Base-by-base conservation (phyloP, 2,797 vertebrate genomes). In the Sebastes kiyomatsui region DNA sequence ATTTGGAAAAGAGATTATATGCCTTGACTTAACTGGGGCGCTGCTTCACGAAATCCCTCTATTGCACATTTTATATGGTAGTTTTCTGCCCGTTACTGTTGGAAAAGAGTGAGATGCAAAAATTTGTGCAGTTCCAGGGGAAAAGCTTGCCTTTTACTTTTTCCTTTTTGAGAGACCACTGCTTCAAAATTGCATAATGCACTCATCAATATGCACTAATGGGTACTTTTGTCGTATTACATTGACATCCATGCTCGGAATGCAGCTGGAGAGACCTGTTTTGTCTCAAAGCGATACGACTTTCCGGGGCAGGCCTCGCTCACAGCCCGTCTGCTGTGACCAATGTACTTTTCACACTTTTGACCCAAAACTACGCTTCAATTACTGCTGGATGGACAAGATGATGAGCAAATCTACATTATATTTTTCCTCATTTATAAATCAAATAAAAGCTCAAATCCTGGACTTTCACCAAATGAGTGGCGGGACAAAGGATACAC, bases 1-100 rank as follows among this genome's bases (percentile, higher is more conserved):
- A 93, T 94, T 94, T 91, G 89, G 89, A 94, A 90, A 93, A 93
- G 94, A 94, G 92, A 93, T 93, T 95, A 94, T 92, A 92, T 88
- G 91, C 92, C 94, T 95, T 92, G 86, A 93, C 90, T 91, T 93
- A 91, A 90, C 84, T 78, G 92, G 88, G 93, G 90, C 75, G 91
- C 90, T 93, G 90, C 90, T 94, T 95, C 93, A 93, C 77, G 71
- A 96, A 96, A 95, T 90, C 88, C 94, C 94, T 96, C 94, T 96
- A 95, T 97, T 97, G 97, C 97, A 97, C 96, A 96, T 97, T 96
- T 97, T 96, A 93, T 97, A 95, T 96, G 93, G 95, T 96, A 96
- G 96, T 96, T 96, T 94, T 95, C 96, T 96, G 95, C 96, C 95
- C 94, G 13, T 95, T 96, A 91, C 95, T 94, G 94, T 96, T 96